Conservation (phyloP, 2,888 invertebrate species). For the Cantharis rustica region DNA sequence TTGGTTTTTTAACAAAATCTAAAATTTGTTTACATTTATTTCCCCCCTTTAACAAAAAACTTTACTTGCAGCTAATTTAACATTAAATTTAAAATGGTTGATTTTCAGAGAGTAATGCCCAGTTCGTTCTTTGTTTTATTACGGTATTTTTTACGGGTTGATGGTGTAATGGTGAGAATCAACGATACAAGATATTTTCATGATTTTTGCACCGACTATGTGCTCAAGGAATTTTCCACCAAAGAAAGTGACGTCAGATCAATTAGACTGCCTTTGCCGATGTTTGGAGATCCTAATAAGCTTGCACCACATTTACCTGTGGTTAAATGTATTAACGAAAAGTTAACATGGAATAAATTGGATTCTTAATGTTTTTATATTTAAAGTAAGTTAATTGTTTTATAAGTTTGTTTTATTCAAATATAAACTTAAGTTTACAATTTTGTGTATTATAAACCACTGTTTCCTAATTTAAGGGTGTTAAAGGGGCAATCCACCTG, state of each 20-base stretch:
- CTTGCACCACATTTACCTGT: constrained; percentile 69
- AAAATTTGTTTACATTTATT: too few relatives aligned
- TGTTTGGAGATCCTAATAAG: constrained; percentile 71
- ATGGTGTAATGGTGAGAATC: constrained; percentile 85
- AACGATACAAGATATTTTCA: constrained; percentile 89
- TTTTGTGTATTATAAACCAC: background rate
- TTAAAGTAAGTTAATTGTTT: background rate
- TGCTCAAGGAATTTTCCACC: constrained; percentile 82
- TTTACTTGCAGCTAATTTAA: too few relatives aligned
- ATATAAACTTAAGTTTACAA: background rate
- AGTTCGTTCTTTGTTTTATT: constrained; percentile 88
- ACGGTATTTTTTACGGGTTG: constrained; percentile 92
- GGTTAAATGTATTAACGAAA: constrained; percentile 54
- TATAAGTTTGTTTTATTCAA: background rate
- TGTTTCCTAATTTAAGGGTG: too few relatives aligned
- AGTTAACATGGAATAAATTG: constrained; percentile 45
- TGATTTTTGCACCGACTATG: constrained; percentile 74
- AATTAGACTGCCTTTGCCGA: constrained; percentile 65
- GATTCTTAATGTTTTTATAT: background rate
- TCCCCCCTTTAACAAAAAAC: too few relatives aligned
- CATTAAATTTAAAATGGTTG: background rate
- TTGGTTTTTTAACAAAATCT: too few relatives aligned
- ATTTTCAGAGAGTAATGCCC: constrained; percentile 90
- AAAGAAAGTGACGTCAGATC: constrained; percentile 76
- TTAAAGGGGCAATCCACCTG: too few relatives aligned